Base-by-base conservation (phyloP, 23 tunicate genomes). In the Styela plicata region DNA sequence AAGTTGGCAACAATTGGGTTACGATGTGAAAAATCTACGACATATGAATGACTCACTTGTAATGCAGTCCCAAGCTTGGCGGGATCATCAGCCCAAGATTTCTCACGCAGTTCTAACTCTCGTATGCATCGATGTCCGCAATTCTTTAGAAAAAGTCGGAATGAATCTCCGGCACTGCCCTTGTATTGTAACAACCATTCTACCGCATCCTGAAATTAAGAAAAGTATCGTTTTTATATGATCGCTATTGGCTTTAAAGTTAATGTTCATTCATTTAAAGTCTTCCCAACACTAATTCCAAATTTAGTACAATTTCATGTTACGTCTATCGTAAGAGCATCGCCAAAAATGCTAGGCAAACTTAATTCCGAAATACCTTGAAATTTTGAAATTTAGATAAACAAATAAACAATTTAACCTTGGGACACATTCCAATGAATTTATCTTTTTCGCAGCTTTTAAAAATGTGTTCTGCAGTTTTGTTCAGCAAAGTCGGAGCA, bases 81-180 rank as follows among this genome's bases (percentile, higher is more conserved):
- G 23, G 70, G 82, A 64, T 84, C 88, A 0, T 65, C 33, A 22
- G 74, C 65, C 88, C 88, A 84, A 21, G 88, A 74, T 64, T 64
- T 64, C 64, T 84, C 88, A 2, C 88, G 34, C 74, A 84, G 0
- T 33, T 84, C 88, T n/a, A 37, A 17, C 63, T 84, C 88, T 31
- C 31, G 21, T n/a, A 84, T 65, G 62, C 88, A 75, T 1, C 82
- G 74, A 35, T 84, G 88, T 22, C 88, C 88, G 35, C 36, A 36
- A 1, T 76, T 24, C 5, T n/a, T 29, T 1, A 84, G 74, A 34
- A 84, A 34, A 25, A 36, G 29, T 23, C 64, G 70, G 63, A 78
- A 84, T 18, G 44, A 67, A 22, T 61, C 64, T 25, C 65, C 64
- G 33, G 66, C 88, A 21, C 75, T 26, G 17, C 33, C 34, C 3